These are phyloP conservation scores for Fringilla coelebs DNA, from an alignment of 2,797 vertebrate species.

Conservation along the genomic window DNA sequence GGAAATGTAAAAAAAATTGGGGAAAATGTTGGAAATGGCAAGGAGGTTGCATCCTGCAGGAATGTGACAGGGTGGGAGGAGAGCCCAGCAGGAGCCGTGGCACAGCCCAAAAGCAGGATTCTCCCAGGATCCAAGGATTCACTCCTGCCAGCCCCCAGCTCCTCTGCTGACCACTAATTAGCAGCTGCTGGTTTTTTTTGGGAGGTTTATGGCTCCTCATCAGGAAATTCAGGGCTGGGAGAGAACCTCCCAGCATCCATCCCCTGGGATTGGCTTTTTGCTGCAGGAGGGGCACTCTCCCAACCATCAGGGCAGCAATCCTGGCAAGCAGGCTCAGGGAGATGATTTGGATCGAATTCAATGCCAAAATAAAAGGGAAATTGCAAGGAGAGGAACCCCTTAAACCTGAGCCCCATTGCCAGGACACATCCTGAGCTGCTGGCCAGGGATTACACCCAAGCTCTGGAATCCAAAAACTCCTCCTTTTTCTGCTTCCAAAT, in stretches of 20 bases:
- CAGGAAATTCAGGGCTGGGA: neutral
- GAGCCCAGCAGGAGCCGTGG: neutral
- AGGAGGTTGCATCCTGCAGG: neutral
- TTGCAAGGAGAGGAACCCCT: neutral
- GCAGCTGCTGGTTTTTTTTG: neutral
- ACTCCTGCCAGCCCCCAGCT: neutral
- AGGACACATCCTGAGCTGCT: neutral
- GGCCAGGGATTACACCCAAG: neutral
- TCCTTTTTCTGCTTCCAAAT: neutral
- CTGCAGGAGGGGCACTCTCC: neutral
- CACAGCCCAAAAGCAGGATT: neutral
- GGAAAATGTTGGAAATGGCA: accelerated
- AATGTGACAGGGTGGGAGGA: neutral
- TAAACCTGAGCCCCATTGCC: neutral
- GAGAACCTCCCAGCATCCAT: neutral
- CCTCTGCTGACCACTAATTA: constrained; percentile 2
- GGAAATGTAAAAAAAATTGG: too few relatives aligned
- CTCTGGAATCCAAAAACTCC: neutral
- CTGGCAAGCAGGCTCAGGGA: neutral
- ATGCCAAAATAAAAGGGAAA: neutral
- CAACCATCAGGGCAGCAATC: accelerated
- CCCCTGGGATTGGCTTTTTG: neutral
- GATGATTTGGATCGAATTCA: neutral
- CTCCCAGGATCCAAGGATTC: neutral
- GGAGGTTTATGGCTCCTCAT: neutral